Evolutionary conservation across 1,140 invertebrate species (phyloP).

Genomic region (Melitaea cinxia): DNA sequence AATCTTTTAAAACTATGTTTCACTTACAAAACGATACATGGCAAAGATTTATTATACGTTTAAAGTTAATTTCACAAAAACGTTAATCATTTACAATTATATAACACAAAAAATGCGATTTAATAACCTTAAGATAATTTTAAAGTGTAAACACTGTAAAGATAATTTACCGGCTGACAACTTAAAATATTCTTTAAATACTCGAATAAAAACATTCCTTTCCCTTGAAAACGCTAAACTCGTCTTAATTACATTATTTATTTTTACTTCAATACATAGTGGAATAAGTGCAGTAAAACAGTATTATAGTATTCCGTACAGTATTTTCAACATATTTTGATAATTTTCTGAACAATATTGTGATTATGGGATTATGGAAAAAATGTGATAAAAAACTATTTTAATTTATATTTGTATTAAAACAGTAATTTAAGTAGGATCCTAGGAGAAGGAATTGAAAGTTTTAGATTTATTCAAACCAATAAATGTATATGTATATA

Average conservation of each 20-base stretch:
- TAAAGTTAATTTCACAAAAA: not conserved
- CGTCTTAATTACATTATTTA: conserved; percentile 21
- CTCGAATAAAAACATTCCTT: conserved; percentile 10
- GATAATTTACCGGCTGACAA: not conserved
- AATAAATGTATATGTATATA: no score
- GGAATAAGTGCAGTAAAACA: not conserved
- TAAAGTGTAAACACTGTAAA: not conserved
- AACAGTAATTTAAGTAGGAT: no score
- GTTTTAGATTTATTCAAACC: no score
- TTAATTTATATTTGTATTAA: no score
- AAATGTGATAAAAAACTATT: no score
- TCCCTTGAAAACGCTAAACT: conserved; percentile 3
- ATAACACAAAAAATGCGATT: not conserved
- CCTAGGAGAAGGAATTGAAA: no score
- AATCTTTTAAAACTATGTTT: not conserved
- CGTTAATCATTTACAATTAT: no score
- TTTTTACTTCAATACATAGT: not conserved
- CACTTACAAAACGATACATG: not conserved
- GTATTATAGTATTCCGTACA: no score
- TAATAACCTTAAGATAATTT: not conserved
- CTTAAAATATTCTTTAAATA: conserved; percentile 5
- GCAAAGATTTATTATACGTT: not conserved
- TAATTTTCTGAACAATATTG: no score
- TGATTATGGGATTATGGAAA: no score
- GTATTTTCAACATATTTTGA: no score